Percentiles rank a stretch among this genome's conserved stretches.
Evolutionary conservation across 1,140 invertebrate genomes (phyloP).

Genomic region (Aphaenogaster floridana): DNA sequence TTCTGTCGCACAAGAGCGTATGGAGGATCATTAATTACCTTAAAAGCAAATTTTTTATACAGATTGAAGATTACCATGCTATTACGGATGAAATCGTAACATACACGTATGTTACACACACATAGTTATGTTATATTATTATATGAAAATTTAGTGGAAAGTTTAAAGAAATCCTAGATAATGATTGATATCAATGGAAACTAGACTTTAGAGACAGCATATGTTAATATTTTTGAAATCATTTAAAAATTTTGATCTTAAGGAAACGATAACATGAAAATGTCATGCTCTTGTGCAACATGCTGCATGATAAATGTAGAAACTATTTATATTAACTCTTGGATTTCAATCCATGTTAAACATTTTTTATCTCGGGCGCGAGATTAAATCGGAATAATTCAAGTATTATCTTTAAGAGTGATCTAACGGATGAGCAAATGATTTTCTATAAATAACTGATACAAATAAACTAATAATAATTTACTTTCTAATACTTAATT

Average conservation of each 20-base stretch:
- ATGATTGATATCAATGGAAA: neutral
- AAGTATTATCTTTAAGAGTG: neutral
- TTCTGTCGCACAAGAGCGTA: constrained; percentile 4
- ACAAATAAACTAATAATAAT: neutral
- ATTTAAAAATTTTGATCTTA: neutral
- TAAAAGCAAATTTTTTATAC: neutral
- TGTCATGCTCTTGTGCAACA: neutral
- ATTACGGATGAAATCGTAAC: neutral
- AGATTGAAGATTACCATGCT: neutral
- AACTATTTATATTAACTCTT: constrained; percentile 20
- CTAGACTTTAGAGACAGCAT: neutral
- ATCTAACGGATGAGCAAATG: constrained; percentile 10
- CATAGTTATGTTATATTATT: neutral
- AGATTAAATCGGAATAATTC: constrained; percentile 19
- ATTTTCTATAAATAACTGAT: constrained; percentile 29
- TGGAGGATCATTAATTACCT: neutral
- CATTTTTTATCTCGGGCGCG: neutral
- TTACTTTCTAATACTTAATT: constrained; percentile 1
- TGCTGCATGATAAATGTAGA: constrained; percentile 8
- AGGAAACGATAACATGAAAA: neutral
- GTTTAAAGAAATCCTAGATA: neutral
- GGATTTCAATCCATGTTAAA: constrained; percentile 19
- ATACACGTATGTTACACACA: no score
- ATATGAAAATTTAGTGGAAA: neutral
- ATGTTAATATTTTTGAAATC: neutral